These are phyloP conservation scores for Rotaria macrura DNA, from an alignment of 2,888 invertebrate genomes.

Conservation along the genomic window DNA sequence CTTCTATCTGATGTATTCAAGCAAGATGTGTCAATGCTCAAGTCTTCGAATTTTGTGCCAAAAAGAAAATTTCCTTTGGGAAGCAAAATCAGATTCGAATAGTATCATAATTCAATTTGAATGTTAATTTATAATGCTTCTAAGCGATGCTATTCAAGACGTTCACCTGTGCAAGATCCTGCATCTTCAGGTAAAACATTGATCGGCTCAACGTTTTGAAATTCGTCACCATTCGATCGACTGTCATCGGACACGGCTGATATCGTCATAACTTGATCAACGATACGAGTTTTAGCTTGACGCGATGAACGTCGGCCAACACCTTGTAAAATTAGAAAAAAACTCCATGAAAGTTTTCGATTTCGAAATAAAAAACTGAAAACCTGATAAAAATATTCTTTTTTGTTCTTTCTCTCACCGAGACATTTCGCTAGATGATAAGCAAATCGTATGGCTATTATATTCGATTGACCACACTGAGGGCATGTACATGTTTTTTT, in stretches of 20 bases:
- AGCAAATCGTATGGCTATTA: slow-evolving; percentile 11
- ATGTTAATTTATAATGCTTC: no score
- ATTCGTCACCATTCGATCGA: slow-evolving; percentile 3
- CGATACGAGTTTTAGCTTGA: not conserved
- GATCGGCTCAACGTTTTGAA: not conserved
- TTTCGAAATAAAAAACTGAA: not conserved
- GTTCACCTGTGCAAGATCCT: not conserved
- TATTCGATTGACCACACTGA: slow-evolving; percentile 4
- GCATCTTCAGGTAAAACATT: not conserved
- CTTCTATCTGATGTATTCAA: no score
- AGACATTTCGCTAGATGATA: slow-evolving; percentile 22
- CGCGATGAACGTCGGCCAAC: not conserved
- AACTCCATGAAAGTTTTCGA: no score
- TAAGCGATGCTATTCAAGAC: no score
- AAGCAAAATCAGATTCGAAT: no score
- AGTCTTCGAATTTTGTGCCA: no score
- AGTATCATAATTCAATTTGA: no score
- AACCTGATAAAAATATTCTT: not conserved
- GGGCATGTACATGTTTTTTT: not conserved
- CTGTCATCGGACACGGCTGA: not conserved
- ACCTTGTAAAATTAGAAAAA: not conserved
- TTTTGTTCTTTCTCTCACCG: not conserved
- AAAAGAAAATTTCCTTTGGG: no score
- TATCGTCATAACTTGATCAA: not conserved
- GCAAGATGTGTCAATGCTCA: no score